phyloP scores from a whole-genome alignment of 2,113 vertebrate species.

The Rhynchopsitta pachyrhyncha region DNA sequence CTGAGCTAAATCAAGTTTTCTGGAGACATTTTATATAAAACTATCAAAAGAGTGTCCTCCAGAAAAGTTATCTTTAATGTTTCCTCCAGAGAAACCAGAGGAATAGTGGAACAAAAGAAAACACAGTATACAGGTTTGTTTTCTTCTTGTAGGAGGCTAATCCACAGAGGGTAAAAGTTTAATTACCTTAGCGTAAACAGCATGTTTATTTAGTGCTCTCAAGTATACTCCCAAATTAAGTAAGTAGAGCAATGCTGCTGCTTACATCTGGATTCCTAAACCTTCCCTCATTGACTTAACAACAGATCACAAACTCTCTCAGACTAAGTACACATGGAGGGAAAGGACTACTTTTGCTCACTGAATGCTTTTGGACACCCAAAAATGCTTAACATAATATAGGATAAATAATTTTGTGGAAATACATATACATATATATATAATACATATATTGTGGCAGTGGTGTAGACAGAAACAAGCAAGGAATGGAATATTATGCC shows the following conservation, averaged over 20 bases:
- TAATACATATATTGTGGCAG: background rate
- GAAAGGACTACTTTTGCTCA: background rate
- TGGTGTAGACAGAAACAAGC: background rate
- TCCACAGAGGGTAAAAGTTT: background rate
- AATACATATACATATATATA: background rate
- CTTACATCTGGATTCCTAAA: background rate
- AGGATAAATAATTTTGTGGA: background rate
- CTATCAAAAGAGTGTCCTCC: background rate
- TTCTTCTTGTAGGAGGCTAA: background rate
- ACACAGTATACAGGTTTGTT: background rate
- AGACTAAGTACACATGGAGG: background rate
- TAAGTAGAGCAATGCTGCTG: background rate
- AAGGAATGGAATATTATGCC: background rate
- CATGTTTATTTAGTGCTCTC: background rate
- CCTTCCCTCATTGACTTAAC: background rate
- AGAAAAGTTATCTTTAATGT: background rate
- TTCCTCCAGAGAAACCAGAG: background rate
- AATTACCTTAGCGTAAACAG: background rate
- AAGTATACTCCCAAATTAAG: background rate
- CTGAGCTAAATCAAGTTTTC: background rate
- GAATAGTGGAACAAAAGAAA: background rate
- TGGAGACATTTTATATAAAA: background rate
- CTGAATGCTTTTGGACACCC: background rate
- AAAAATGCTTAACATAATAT: background rate
- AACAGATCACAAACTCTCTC: background rate